Percentiles rank a stretch among this genome's conserved stretches.
These are phyloP conservation scores for Coranthus polyacanthus DNA, from an alignment of 2,797 vertebrate genomes.

Conservation along the genomic window DNA sequence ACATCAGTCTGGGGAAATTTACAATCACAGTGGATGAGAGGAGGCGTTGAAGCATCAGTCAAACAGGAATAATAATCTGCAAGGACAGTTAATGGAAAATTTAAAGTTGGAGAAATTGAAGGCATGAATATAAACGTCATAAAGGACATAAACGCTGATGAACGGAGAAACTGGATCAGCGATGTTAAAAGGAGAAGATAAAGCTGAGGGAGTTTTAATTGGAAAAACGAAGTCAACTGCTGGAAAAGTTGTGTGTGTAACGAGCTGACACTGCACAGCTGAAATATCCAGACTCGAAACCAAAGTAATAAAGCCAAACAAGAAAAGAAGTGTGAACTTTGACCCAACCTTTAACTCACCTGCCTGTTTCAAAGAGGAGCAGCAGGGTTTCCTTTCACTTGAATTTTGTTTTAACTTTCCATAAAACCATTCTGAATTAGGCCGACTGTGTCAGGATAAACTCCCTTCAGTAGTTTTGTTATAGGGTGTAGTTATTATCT, in stretches of 20 bases:
- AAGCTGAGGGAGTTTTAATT: neutral
- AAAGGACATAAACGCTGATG: no score
- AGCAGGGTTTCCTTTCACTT: neutral
- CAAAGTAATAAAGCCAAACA: neutral
- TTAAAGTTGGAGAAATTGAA: neutral
- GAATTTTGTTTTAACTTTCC: neutral
- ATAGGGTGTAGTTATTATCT: constrained; percentile 2
- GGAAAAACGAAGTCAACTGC: neutral
- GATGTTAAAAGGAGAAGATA: neutral
- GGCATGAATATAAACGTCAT: neutral
- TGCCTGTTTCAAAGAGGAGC: neutral
- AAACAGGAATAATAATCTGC: no score
- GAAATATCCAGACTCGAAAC: neutral
- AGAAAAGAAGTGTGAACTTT: constrained; percentile 83
- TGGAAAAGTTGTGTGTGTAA: neutral
- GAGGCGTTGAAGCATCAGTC: no score
- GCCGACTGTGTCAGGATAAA: neutral
- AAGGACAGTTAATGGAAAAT: no score
- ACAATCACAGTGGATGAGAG: no score
- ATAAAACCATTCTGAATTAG: neutral
- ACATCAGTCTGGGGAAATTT: no score
- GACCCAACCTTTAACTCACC: constrained; percentile 50
- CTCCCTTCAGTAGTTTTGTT: neutral
- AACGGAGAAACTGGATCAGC: neutral
- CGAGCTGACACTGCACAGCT: no score